Conservation (phyloP, 2,797 vertebrate genomes). For the Acrocephalus scirpaceus region DNA sequence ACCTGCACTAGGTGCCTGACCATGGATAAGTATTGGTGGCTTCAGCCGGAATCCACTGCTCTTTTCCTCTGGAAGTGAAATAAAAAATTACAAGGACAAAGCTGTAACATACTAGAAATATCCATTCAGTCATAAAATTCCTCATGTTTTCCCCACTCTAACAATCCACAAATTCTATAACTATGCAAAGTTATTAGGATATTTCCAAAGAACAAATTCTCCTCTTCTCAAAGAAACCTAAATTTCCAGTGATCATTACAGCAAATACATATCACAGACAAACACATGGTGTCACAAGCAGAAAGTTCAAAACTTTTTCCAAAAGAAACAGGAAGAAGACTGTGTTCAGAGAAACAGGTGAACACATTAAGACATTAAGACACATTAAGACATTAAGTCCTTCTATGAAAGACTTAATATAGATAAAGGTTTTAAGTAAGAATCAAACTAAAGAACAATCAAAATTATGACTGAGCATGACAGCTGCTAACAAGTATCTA, state of each 20-base stretch:
- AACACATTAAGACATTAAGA: not conserved
- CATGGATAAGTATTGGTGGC: slow-evolving; percentile 96
- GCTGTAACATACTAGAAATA: not conserved
- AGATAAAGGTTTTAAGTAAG: not conserved
- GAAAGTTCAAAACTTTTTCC: not conserved
- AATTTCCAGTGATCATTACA: not conserved
- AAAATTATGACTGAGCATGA: not conserved
- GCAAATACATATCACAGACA: not conserved
- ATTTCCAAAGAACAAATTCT: not conserved
- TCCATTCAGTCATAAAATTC: not conserved
- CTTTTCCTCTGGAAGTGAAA: slow-evolving; percentile 89
- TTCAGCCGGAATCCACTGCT: slow-evolving; percentile 95
- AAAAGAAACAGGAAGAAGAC: not conserved
- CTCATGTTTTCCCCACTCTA: not conserved
- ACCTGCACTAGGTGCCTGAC: slow-evolving; percentile 98
- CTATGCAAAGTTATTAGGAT: not conserved
- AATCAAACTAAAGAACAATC: not conserved
- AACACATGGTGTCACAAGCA: not conserved
- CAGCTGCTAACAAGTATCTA: not conserved
- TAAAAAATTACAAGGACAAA: not conserved
- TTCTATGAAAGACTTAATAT: not conserved
- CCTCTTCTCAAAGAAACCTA: not conserved
- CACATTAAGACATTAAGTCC: not conserved
- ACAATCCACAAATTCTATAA: not conserved
- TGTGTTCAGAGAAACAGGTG: not conserved